phyloP scores from a whole-genome alignment of 2,888 invertebrate species.

The Lasius platythorax region DNA sequence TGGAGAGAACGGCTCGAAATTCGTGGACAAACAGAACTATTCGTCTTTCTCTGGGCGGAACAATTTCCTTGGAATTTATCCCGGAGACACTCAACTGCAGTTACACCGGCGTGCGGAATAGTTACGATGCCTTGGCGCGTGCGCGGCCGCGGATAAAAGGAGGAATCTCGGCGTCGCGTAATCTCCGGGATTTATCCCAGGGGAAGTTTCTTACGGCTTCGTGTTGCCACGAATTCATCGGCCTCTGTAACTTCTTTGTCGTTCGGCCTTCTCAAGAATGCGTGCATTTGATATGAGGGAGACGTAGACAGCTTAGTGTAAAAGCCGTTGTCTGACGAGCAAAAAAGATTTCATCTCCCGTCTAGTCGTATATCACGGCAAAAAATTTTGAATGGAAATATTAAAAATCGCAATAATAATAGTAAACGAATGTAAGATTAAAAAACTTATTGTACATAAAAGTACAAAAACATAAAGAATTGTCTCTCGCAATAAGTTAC shows the following conservation, averaged over 20 bases:
- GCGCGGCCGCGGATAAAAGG: constrained; percentile 53
- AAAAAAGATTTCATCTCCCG: too few relatives aligned
- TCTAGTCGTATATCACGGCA: background rate
- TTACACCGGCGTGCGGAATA: constrained; percentile 30
- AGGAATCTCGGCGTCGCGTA: constrained; percentile 64
- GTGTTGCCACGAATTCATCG: background rate
- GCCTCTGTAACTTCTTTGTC: constrained; percentile 12
- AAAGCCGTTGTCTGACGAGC: background rate
- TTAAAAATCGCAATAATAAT: background rate
- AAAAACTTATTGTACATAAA: too few relatives aligned
- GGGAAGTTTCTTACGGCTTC: constrained; percentile 44
- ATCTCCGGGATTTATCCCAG: constrained; percentile 76
- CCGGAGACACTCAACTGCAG: constrained; percentile 55
- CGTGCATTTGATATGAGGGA: background rate
- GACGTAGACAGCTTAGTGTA: background rate
- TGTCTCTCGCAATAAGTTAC: too few relatives aligned
- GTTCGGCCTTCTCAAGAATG: background rate
- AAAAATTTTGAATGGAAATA: background rate
- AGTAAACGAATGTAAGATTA: too few relatives aligned
- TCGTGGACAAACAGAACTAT: constrained; percentile 81
- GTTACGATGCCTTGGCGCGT: constrained; percentile 44
- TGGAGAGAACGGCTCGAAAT: constrained; percentile 61
- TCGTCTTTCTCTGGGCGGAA: constrained; percentile 78
- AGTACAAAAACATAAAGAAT: too few relatives aligned
- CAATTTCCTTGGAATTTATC: constrained; percentile 76